A percentile compares a stretch with the other conserved stretches of the same genome.
phyloP scores from a whole-genome alignment of 2,113 vertebrate species.

The Ceyx cyanopectus region DNA sequence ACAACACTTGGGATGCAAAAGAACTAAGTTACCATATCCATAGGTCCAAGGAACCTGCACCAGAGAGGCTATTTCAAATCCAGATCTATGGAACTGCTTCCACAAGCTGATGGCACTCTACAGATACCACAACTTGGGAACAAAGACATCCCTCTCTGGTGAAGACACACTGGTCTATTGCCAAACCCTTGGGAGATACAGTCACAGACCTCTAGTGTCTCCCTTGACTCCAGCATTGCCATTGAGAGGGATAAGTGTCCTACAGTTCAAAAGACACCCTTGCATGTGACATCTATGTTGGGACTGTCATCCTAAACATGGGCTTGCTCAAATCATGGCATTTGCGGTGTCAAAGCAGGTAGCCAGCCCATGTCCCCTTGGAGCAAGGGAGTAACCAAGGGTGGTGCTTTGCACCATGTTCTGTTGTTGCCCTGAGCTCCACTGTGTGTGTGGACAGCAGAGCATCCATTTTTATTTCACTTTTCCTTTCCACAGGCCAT shows the following conservation, averaged over 20 bases:
- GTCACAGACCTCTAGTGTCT: not conserved
- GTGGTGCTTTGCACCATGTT: not conserved
- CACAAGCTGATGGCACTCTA: not conserved
- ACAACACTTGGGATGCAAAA: not conserved
- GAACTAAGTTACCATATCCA: not conserved
- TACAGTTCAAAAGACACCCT: not conserved
- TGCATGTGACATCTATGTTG: not conserved
- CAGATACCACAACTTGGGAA: not conserved
- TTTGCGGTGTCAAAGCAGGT: not conserved
- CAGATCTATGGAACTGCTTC: not conserved
- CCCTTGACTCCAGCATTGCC: not conserved
- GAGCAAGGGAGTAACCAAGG: not conserved
- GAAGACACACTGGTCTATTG: not conserved
- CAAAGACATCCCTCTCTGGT: not conserved
- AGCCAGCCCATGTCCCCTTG: not conserved
- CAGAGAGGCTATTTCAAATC: not conserved
- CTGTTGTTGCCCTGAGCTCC: not conserved
- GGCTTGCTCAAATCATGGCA: not conserved
- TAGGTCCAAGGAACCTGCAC: not conserved
- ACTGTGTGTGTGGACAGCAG: not conserved
- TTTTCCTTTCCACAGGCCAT: not conserved
- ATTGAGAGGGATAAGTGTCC: not conserved
- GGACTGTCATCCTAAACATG: not conserved
- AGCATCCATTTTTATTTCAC: not conserved
- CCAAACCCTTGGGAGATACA: not conserved